phyloP scores from a whole-genome alignment of 2,888 invertebrate species.

The Schrankia costaestrigalis region DNA sequence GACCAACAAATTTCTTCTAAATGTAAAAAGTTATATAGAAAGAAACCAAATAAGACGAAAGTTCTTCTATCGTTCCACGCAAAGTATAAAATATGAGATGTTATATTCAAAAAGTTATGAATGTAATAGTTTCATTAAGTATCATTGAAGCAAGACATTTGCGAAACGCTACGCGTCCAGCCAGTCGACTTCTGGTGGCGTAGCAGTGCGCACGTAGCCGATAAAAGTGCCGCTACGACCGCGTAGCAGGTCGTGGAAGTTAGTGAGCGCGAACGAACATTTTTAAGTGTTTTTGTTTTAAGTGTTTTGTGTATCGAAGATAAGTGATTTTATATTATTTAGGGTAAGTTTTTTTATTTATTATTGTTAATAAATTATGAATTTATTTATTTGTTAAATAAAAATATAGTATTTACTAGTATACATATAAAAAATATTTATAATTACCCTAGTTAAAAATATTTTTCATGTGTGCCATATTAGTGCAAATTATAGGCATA shows the following conservation, averaged over 20 bases:
- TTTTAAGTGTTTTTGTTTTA: slow-evolving; percentile 22
- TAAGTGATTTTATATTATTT: slow-evolving; percentile 9
- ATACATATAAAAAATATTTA: too few relatives aligned
- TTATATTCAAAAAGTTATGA: slow-evolving; percentile 20
- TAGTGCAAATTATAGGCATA: too few relatives aligned
- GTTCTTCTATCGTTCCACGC: slow-evolving; percentile 6
- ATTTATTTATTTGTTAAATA: not conserved
- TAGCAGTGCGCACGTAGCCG: slow-evolving; percentile 36
- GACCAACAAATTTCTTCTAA: slow-evolving; percentile 7
- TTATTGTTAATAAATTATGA: not conserved
- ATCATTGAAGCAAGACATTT: slow-evolving; percentile 7
- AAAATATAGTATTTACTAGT: not conserved
- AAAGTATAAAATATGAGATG: slow-evolving; percentile 19
- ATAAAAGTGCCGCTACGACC: slow-evolving; percentile 19
- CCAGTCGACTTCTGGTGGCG: slow-evolving; percentile 40
- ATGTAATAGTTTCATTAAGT: slow-evolving; percentile 22
- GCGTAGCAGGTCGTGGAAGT: slow-evolving; percentile 17
- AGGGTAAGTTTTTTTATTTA: slow-evolving; percentile 5
- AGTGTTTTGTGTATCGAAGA: slow-evolving; percentile 21
- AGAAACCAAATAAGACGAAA: slow-evolving; percentile 16
- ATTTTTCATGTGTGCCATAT: too few relatives aligned
- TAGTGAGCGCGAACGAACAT: slow-evolving; percentile 21
- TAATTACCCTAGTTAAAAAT: too few relatives aligned
- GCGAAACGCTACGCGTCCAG: slow-evolving; percentile 23
- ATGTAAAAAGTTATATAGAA: slow-evolving; percentile 18